Evolutionary conservation across 2,797 vertebrate species (phyloP).

Genomic region (Lagocephalus sceleratus): DNA sequence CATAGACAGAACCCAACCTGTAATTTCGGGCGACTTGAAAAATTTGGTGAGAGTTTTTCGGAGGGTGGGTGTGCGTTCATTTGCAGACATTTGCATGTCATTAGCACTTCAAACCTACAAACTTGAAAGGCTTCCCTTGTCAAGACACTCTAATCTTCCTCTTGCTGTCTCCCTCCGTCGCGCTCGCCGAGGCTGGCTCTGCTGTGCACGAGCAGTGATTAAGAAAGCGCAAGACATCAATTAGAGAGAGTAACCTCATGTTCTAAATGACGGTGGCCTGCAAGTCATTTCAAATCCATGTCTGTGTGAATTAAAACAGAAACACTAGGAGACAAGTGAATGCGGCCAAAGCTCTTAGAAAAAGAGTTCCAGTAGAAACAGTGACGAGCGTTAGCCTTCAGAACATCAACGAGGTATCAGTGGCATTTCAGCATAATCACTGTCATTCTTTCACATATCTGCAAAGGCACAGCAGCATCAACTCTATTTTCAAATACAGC

Average conservation of each 20-base stretch:
- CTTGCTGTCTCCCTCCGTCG: constrained; percentile 33
- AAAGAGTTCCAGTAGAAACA: too few species aligned
- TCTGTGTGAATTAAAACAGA: constrained; percentile 6
- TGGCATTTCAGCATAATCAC: too few species aligned
- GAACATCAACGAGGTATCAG: too few species aligned
- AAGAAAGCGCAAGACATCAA: constrained; percentile 65
- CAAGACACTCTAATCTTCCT: constrained; percentile 71
- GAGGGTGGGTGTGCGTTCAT: constrained; percentile 66
- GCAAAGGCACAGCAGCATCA: too few species aligned
- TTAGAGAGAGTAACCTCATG: constrained; percentile 69
- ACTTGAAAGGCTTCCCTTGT: constrained; percentile 82
- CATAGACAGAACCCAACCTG: constrained; percentile 64
- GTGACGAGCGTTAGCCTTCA: too few species aligned
- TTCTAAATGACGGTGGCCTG: constrained; percentile 41
- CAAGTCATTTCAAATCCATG: constrained; percentile 6
- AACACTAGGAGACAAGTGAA: background rate
- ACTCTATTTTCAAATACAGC: too few species aligned
- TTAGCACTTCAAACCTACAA: constrained; percentile 83
- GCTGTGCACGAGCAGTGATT: constrained; percentile 52
- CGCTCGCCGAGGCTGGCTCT: constrained; percentile 45
- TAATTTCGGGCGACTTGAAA: constrained; percentile 59
- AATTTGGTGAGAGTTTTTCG: constrained; percentile 62
- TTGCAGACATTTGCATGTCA: constrained; percentile 81
- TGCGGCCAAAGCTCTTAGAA: too few species aligned
- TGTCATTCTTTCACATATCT: too few species aligned